Evolutionary conservation across 2,797 vertebrate genomes (phyloP).

Genomic region (Amblyopsis hoosieri): DNA sequence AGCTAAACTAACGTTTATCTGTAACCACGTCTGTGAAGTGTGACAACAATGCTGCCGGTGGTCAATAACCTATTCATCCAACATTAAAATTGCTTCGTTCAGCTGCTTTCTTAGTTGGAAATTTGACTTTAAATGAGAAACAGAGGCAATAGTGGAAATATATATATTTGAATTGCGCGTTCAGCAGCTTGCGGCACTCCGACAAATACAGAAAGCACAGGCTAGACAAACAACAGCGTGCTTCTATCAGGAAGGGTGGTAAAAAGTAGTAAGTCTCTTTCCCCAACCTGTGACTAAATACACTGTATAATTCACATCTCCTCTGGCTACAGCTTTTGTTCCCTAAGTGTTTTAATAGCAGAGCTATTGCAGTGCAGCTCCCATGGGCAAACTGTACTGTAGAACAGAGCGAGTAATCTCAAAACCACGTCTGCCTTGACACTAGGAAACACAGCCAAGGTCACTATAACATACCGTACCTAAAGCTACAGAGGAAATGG

Average conservation of each 20-base stretch:
- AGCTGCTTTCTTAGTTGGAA: slow-evolving; percentile 6
- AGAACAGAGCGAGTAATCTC: not conserved
- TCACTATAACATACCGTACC: not conserved
- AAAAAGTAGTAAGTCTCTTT: slow-evolving; percentile 10
- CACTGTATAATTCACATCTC: slow-evolving; percentile 61
- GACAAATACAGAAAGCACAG: slow-evolving; percentile 57
- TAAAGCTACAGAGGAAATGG: not conserved
- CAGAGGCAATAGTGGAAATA: not conserved
- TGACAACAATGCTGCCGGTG: slow-evolving; percentile 30
- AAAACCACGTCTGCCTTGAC: not conserved
- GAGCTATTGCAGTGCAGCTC: slow-evolving; percentile 42
- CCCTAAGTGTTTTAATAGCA: slow-evolving; percentile 59
- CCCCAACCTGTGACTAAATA: slow-evolving; percentile 49
- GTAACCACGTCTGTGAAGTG: slow-evolving; percentile 35
- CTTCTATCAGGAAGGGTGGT: slow-evolving; percentile 37
- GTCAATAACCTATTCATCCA: slow-evolving; percentile 15
- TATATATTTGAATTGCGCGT: not conserved
- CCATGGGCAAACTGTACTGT: slow-evolving; percentile 52
- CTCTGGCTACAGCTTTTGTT: slow-evolving; percentile 47
- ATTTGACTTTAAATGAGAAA: not conserved
- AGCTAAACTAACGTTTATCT: slow-evolving; percentile 53
- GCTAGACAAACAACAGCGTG: slow-evolving; percentile 22
- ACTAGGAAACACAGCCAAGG: not conserved
- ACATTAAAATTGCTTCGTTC: slow-evolving; percentile 8
- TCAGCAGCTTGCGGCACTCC: slow-evolving; percentile 12